Evolutionary conservation across 2,113 vertebrate genomes (phyloP), one percentile per base, ranked within the genome.

Genomic region (Equus quagga): DNA sequence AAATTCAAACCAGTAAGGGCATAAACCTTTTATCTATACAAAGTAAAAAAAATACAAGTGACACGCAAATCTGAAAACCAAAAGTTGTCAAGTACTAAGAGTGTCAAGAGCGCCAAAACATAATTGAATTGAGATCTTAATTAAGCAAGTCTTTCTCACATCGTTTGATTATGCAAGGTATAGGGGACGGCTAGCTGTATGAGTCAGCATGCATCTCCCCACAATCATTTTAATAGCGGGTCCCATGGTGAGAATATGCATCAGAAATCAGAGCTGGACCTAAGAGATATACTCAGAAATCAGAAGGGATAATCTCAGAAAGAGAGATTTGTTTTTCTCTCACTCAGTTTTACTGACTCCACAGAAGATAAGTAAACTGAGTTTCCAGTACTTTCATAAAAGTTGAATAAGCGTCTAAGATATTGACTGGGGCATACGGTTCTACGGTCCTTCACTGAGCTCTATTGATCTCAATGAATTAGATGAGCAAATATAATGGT

Each of bases 251-350:
- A 90, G 56, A 11, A 56, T 58, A 88, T 64, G 13, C 18, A 58
- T 81, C 19, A 67, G 41, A 95, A 96, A 94, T 78, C 49, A 95
- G n/a, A 94, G 46, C 19, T 84, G n/a, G 13, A 65, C 4, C 13
- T 33, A 73, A 56, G 24, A 49, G 13, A 78, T 65, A 70, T 70
- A 58, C 14, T 54, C 51, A 54, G 51, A 54, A 54, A 54, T 54
- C 51, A 4, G 51, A 54, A 54, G 13, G 3, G 51, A 54, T 54
- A 54, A 54, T 54, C 51, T 64, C 70, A 49, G 24, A 93, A 26
- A 89, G 41, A 49, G 14, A 86, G 1, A 79, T 41, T 26, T 75
- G 0, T 46, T 73, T 67, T 80, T 70, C 70, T 28, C 70, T 46
- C 6, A 70, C 0, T 31, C 18, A 36, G 28, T 86, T 81, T 89